A percentile compares a stretch with the other conserved stretches of the same genome.
Conservation (phyloP, 1,140 invertebrate genomes). For the Oscheius sp. region DNA sequence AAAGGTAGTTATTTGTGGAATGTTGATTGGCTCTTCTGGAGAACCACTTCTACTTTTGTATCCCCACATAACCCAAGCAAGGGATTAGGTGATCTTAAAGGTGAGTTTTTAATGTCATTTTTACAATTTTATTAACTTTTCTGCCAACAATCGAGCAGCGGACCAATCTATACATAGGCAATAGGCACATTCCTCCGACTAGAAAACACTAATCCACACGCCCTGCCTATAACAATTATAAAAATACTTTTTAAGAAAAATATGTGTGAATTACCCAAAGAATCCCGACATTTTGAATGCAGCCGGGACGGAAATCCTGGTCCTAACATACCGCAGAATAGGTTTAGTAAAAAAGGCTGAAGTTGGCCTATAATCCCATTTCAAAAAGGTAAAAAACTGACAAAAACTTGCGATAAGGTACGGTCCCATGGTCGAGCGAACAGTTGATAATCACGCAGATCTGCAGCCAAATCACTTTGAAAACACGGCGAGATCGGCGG, state of each 20-base stretch:
- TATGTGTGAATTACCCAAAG: constrained; percentile 7
- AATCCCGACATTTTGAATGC: constrained; percentile 12
- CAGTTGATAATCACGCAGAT: no score
- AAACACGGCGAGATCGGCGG: no score
- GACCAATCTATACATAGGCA: constrained; percentile 16
- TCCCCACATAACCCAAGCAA: no score
- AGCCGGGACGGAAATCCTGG: constrained; percentile 12
- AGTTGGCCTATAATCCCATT: constrained; percentile 19
- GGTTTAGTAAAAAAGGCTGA: constrained; percentile 19
- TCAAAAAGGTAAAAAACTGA: no score
- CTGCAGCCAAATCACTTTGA: no score
- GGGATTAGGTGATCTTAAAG: no score
- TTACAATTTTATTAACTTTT: background rate
- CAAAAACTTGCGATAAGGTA: no score
- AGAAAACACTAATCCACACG: constrained; percentile 13
- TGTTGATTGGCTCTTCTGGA: no score
- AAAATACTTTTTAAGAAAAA: background rate
- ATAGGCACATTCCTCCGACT: constrained; percentile 11
- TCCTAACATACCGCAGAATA: constrained; percentile 27
- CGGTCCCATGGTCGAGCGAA: no score
- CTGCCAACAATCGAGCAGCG: constrained; percentile 7
- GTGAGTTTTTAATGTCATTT: no score
- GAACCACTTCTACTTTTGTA: no score
- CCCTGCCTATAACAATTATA: constrained; percentile 7
- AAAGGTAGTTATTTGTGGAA: no score